phyloP scores from a whole-genome alignment of 2,888 invertebrate species.

The Torymus aiolomorphi region DNA sequence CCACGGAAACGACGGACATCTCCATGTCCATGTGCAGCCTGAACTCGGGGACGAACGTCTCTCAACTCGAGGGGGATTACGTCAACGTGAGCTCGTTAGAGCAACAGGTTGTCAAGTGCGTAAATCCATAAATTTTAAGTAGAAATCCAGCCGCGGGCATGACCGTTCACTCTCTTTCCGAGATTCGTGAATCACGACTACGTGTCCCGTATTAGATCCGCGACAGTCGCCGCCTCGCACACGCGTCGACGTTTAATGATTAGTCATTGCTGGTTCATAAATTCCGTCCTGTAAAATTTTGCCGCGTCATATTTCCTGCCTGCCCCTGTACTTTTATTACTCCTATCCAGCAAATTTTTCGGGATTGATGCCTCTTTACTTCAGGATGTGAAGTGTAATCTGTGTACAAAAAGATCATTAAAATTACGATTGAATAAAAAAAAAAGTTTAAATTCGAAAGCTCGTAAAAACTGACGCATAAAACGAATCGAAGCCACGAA shows the following conservation, averaged over 20 bases:
- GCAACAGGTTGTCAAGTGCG: conserved; percentile 69
- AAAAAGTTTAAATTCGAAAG: not conserved
- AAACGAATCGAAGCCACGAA: conserved; percentile 31
- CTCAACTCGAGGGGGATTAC: conserved; percentile 76
- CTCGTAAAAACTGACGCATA: not conserved
- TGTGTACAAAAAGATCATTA: not conserved
- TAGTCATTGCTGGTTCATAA: too few species aligned
- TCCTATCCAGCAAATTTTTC: not conserved
- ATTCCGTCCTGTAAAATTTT: too few species aligned
- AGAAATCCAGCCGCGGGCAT: not conserved
- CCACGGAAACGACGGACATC: conserved; percentile 77
- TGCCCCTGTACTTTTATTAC: not conserved
- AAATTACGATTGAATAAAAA: not conserved
- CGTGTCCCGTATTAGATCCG: too few species aligned
- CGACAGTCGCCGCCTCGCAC: too few species aligned
- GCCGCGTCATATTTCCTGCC: not conserved
- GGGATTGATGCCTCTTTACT: too few species aligned
- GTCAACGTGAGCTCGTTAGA: conserved; percentile 72
- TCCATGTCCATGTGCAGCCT: conserved; percentile 77
- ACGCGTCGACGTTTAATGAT: too few species aligned
- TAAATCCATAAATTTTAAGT: conserved; percentile 42
- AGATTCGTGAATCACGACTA: too few species aligned
- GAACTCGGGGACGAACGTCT: conserved; percentile 73
- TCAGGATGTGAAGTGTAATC: too few species aligned
- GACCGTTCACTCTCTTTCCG: too few species aligned